phyloP scores from a whole-genome alignment of 2,888 invertebrate species.

The Schrankia costaestrigalis region DNA sequence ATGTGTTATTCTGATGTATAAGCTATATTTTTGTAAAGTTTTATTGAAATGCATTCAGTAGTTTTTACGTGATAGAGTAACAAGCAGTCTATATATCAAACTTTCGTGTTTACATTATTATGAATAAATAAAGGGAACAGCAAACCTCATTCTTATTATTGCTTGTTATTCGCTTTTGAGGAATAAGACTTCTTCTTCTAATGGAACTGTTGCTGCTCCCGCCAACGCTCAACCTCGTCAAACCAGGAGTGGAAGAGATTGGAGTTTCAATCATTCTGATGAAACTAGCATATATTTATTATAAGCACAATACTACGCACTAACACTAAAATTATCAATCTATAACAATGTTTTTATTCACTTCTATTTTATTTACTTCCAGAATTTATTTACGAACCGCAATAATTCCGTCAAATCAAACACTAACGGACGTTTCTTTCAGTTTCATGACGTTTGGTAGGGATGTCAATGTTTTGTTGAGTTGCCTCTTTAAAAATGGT shows the following conservation, averaged over 20 bases:
- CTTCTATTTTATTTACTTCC: constrained; percentile 5
- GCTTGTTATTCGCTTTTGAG: constrained; percentile 43
- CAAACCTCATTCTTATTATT: constrained; percentile 56
- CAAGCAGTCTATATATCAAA: background rate
- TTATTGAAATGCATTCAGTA: no score
- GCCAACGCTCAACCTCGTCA: constrained; percentile 59
- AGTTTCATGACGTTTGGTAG: no score
- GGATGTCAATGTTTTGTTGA: no score
- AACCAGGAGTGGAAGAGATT: constrained; percentile 53
- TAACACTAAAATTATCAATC: constrained; percentile 1
- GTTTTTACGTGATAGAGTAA: no score
- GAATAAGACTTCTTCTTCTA: constrained; percentile 59
- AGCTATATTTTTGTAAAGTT: no score
- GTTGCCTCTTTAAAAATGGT: no score
- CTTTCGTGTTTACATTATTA: background rate
- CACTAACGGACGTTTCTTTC: no score
- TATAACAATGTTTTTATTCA: no score
- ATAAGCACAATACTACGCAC: background rate
- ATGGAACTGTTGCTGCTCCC: constrained; percentile 60
- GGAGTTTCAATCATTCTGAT: constrained; percentile 57
- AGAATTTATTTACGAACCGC: constrained; percentile 7
- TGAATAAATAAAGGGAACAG: background rate
- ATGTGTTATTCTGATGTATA: no score
- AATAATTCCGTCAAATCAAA: constrained; percentile 31
- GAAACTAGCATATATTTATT: constrained; percentile 11